Conservation (phyloP, 64 coral and sea anemone genomes). For the Actinia tenebrosa region DNA sequence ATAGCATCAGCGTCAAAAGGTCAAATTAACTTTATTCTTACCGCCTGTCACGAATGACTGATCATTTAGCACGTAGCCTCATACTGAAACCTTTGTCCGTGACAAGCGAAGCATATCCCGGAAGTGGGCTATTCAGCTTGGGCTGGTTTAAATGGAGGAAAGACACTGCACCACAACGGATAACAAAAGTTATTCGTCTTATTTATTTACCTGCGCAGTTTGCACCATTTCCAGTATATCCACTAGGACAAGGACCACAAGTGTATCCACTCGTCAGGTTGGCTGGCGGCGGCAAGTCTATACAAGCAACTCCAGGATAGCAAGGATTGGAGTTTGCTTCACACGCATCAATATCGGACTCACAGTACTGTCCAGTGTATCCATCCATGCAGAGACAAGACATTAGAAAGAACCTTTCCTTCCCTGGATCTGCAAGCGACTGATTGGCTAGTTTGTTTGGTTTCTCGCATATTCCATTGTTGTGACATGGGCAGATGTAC, state of each 20-base stretch:
- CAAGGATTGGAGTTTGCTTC: slow-evolving; percentile 20
- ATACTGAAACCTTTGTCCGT: no score
- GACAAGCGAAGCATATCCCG: no score
- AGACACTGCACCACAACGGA: no score
- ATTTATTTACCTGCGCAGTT: slow-evolving; percentile 22
- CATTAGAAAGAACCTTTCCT: background rate
- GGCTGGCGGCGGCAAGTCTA: slow-evolving; percentile 15
- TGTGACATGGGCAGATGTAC: slow-evolving; percentile 21
- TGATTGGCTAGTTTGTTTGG: background rate
- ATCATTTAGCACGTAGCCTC: no score
- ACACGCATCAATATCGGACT: slow-evolving; percentile 21
- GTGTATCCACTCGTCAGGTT: slow-evolving; percentile 14
- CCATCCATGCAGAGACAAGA: background rate
- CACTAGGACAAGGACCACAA: slow-evolving; percentile 32
- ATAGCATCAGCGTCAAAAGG: background rate
- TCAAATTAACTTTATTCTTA: background rate
- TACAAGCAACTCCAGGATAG: slow-evolving; percentile 26
- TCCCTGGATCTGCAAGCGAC: background rate
- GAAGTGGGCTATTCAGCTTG: background rate
- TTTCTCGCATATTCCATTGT: slow-evolving; percentile 14
- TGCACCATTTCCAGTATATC: slow-evolving; percentile 26
- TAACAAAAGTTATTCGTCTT: background rate
- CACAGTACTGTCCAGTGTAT: slow-evolving; percentile 34
- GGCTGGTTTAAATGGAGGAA: no score
- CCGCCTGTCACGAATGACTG: no score